Evolutionary conservation across 2,888 invertebrate genomes (phyloP), one percentile per base, ranked within the genome.

Genomic region (Agrotis puta): DNA sequence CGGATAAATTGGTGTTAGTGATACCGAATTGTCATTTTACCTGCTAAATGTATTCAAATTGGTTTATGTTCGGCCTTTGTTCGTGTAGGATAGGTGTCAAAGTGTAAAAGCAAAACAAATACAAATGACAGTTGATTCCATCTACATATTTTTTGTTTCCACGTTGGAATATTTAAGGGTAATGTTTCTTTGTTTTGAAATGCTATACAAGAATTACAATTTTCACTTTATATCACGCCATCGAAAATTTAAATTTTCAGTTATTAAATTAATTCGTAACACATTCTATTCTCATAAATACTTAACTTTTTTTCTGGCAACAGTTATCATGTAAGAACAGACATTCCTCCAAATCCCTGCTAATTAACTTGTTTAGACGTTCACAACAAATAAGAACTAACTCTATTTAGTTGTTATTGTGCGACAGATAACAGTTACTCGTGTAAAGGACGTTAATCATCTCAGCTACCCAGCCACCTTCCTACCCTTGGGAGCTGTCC

Each of bases 381-480:
- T 71, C 64, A 74, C 77, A 82, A 82, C 85, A 85, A 85, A 85
- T 87, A 82, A 86, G 77, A n/a, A n/a, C n/a, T 77, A 77, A 83
- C 81, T 83, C 85, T 86, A 84, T 88, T 87, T 83, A 82, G 84
- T 77, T 83, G 87, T 87, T 85, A 87, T 89, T 87, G 81, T 87
- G 78, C 83, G 78, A 77, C 84, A 85, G 85, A 89, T 86, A 90
- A 88, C 87, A 89, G 86, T 87, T 82, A 84, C 86, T 88, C 85
- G 87, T 86, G 87, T 87, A 87, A 88, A 91, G 85, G 84, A 92
- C 89, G 92, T 93, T 93, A 93, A 92, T 93, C 92, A 93, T 90
- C 76, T 81, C 85, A 79, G 75, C 84, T 76, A 82, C 80, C 77
- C 85, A 78, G 77, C 83, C 70, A 79, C 76, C 77, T 79, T 39